phyloP scores from a whole-genome alignment of 2,113 vertebrate species.

The Equus quagga region DNA sequence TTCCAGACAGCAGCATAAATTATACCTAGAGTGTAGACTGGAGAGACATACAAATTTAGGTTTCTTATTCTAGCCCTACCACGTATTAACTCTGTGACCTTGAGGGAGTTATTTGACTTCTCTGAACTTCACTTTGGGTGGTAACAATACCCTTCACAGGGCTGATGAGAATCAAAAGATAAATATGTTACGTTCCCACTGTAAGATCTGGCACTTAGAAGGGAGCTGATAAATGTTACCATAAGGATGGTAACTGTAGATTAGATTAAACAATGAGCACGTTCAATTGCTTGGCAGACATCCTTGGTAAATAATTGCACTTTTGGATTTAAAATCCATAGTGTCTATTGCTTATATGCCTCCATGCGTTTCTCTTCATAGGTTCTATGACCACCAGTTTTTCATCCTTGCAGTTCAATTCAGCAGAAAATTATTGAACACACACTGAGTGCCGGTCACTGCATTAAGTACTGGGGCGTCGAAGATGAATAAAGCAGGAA shows the following conservation, averaged over 20 bases:
- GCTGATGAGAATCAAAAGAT: not conserved
- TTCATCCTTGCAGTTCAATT: not conserved
- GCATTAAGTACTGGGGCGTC: not conserved
- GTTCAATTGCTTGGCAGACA: not conserved
- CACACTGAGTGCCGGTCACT: not conserved
- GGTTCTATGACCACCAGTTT: not conserved
- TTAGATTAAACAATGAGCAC: not conserved
- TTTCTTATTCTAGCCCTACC: not conserved
- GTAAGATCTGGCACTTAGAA: not conserved
- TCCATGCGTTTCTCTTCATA: not conserved
- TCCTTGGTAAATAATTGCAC: not conserved
- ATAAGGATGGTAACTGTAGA: not conserved
- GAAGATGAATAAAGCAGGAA: not conserved
- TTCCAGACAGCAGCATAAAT: slow-evolving; percentile 12
- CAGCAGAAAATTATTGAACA: slow-evolving; percentile 50
- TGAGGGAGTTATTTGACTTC: not conserved
- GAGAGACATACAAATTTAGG: not conserved
- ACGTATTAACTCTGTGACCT: not conserved
- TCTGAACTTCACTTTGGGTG: not conserved
- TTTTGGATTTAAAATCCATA: slow-evolving; percentile 32
- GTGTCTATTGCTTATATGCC: not conserved
- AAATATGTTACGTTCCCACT: not conserved
- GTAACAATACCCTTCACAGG: not conserved
- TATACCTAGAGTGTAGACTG: not conserved
- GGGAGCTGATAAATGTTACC: not conserved